Percentiles rank a stretch among this genome's conserved stretches.
Conservation (phyloP, 2,888 invertebrate species). For the Cheilosia vulpina region DNA sequence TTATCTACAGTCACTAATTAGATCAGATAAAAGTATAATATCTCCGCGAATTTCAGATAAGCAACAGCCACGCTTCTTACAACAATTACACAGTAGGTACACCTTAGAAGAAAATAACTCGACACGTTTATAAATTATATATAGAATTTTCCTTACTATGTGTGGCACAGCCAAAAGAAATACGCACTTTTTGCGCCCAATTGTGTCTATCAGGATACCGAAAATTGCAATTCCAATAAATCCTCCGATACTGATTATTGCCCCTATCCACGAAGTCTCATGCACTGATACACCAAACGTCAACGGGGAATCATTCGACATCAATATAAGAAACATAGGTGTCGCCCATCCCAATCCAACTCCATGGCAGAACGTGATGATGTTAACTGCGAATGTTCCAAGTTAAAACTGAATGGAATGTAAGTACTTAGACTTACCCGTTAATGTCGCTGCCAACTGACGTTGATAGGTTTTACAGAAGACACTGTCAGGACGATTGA, state of each 20-base stretch:
- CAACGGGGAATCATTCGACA: constrained; percentile 78
- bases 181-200: constrained; percentile 80
- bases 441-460: constrained; percentile 46
- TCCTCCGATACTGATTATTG: constrained; percentile 80
- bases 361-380: constrained; percentile 81
- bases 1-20: too few relatives aligned
- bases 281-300: constrained; percentile 78
- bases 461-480: constrained; percentile 36
- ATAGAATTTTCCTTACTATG: constrained; percentile 77
- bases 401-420: background rate
- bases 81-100: too few relatives aligned
- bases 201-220: constrained; percentile 78
- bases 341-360: constrained; percentile 81
- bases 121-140: background rate
- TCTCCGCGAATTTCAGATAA: too few relatives aligned
- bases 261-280: constrained; percentile 82
- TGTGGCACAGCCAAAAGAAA: constrained; percentile 80
- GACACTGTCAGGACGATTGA: constrained; percentile 44
- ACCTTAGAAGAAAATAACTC: too few relatives aligned
- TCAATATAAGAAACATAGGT: constrained; percentile 80
- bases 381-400: constrained; percentile 78
- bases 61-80: too few relatives aligned
- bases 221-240: constrained; percentile 80
- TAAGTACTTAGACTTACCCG: constrained; percentile 18
- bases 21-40: too few relatives aligned